Percentiles rank a stretch among this genome's conserved stretches.
Conservation (phyloP, 2,888 invertebrate species). For the Horisme vitalbata region DNA sequence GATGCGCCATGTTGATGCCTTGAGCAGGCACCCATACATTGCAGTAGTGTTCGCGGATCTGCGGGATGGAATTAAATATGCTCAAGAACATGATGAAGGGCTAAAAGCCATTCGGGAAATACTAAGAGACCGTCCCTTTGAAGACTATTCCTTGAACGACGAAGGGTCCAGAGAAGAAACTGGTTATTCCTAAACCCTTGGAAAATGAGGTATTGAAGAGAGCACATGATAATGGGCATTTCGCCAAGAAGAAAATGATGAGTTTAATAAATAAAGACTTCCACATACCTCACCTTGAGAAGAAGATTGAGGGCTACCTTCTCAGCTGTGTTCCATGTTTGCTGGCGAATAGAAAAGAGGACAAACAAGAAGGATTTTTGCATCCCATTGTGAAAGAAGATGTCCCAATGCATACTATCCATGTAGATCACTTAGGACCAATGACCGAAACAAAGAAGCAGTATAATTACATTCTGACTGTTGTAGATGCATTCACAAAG, state of each 20-base stretch:
- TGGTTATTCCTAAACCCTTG: slow-evolving; percentile 38
- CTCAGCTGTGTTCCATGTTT: too few relatives aligned
- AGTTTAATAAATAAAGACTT: too few relatives aligned
- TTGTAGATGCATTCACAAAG: too few relatives aligned
- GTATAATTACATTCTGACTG: too few relatives aligned
- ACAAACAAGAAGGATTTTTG: too few relatives aligned
- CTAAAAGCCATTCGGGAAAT: slow-evolving; percentile 29
- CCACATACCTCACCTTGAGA: too few relatives aligned
- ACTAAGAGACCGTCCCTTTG: slow-evolving; percentile 20
- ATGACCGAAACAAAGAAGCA: too few relatives aligned
- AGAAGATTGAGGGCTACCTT: too few relatives aligned
- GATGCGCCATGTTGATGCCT: slow-evolving; percentile 32
- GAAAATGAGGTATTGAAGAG: slow-evolving; percentile 26
- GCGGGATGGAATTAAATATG: slow-evolving; percentile 18
- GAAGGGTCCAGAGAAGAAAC: slow-evolving; percentile 26
- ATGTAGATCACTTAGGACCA: too few relatives aligned
- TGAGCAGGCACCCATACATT: slow-evolving; percentile 22
- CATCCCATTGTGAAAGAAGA: too few relatives aligned
- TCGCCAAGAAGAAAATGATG: slow-evolving; percentile 24
- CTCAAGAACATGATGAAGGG: slow-evolving; percentile 31
- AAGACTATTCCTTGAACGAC: slow-evolving; percentile 33
- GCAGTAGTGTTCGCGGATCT: slow-evolving; percentile 2
- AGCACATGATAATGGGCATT: slow-evolving; percentile 34
- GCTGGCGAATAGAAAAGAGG: not conserved
- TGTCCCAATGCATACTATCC: too few relatives aligned